phyloP scores from a whole-genome alignment of 92 coral and sea anemone genomes.

The Epizoanthus ramosus region DNA sequence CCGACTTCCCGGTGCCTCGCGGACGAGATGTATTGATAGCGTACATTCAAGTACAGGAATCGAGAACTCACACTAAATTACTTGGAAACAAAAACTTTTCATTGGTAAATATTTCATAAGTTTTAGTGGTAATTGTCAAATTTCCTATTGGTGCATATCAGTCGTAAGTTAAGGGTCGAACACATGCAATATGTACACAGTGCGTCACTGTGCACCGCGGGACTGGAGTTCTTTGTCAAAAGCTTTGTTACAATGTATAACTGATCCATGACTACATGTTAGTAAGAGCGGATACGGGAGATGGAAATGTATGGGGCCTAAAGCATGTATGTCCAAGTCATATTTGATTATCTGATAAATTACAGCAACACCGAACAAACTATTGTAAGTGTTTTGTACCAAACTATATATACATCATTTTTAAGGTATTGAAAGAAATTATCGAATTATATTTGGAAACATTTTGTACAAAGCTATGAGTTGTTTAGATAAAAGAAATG shows the following conservation, averaged over 20 bases:
- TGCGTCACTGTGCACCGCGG: too few relatives aligned
- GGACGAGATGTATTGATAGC: background rate
- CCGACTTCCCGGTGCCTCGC: constrained; percentile 6
- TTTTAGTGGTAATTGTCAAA: constrained; percentile 13
- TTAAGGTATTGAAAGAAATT: too few relatives aligned
- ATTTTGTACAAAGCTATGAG: too few relatives aligned
- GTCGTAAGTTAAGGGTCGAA: background rate
- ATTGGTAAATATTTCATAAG: constrained; percentile 26
- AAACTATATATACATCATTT: too few relatives aligned
- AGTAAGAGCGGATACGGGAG: too few relatives aligned
- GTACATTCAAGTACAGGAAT: background rate
- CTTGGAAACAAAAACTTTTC: constrained; percentile 15
- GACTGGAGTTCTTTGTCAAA: background rate
- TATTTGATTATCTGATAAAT: too few relatives aligned
- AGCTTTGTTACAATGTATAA: background rate
- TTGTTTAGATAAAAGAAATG: too few relatives aligned
- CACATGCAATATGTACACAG: background rate
- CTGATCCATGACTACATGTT: background rate
- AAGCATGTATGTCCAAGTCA: too few relatives aligned
- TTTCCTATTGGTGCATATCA: constrained; percentile 16
- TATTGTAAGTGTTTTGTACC: too few relatives aligned
- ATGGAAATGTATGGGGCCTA: too few relatives aligned
- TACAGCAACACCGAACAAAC: too few relatives aligned
- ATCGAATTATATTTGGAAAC: too few relatives aligned
- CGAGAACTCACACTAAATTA: background rate